Conservation (phyloP, 2,888 invertebrate genomes). For the Plebejus anna region DNA sequence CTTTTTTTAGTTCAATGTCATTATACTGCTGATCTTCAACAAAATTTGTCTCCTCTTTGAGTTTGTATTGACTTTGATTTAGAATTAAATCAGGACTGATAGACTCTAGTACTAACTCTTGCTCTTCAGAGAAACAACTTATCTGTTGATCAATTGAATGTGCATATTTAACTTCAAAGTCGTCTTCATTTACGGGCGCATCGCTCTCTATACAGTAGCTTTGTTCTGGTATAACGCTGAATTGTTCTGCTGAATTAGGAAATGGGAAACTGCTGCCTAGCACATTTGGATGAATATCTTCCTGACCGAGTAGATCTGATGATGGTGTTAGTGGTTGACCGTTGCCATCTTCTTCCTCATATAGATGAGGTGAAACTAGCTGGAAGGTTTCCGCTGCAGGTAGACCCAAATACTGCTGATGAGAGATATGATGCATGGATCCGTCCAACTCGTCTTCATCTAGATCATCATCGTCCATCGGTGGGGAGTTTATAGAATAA, state of each 20-base stretch:
- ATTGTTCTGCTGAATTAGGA: constrained; percentile 71
- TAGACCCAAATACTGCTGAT: constrained; percentile 80
- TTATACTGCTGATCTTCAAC: constrained; percentile 65
- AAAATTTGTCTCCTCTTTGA: constrained; percentile 63
- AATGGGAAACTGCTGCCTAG: constrained; percentile 75
- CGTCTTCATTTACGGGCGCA: constrained; percentile 59
- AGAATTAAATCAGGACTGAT: constrained; percentile 61
- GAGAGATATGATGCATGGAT: constrained; percentile 67
- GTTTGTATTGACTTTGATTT: constrained; percentile 56
- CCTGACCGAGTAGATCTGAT: constrained; percentile 69
- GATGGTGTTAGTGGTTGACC: constrained; percentile 77
- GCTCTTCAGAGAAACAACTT: constrained; percentile 49
- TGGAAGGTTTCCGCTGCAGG: constrained; percentile 82
- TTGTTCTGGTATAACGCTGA: constrained; percentile 75
- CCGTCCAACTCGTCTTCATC: constrained; percentile 71
- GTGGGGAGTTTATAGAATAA: constrained; percentile 67
- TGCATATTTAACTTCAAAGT: constrained; percentile 74
- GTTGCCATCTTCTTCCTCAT: constrained; percentile 82
- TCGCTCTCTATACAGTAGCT: constrained; percentile 65
- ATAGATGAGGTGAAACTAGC: constrained; percentile 77
- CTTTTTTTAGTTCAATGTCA: constrained; percentile 71
- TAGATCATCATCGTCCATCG: constrained; percentile 67
- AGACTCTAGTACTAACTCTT: constrained; percentile 51
- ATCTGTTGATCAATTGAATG: constrained; percentile 62
- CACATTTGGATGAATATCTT: constrained; percentile 72